These are phyloP conservation scores for Trichogramma evanescens DNA, from an alignment of 2,888 invertebrate genomes.

Conservation along the genomic window DNA sequence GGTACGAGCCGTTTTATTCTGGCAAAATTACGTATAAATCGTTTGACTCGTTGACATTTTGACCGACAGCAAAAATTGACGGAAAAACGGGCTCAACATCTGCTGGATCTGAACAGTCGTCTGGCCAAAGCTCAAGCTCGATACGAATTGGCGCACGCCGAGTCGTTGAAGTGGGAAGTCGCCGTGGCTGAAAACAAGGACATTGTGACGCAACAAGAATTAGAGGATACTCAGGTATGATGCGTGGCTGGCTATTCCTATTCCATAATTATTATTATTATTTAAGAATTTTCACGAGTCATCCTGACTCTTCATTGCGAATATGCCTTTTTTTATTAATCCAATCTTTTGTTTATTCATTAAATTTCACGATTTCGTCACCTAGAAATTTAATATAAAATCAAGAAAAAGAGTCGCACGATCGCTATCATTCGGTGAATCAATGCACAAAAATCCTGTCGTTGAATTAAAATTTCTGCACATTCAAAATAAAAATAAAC, in stretches of 20 bases:
- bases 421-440: too few relatives aligned
- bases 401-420: too few relatives aligned
- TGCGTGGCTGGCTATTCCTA: conserved; percentile 24
- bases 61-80: conserved; percentile 45
- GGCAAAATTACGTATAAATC: not conserved
- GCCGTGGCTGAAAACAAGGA: conserved; percentile 56
- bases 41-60: not conserved
- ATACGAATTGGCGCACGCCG: conserved; percentile 55
- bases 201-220: conserved; percentile 51
- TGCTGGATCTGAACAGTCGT: conserved; percentile 60
- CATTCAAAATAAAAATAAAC: too few relatives aligned
- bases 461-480: too few relatives aligned
- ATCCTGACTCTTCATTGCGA: too few relatives aligned
- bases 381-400: not conserved
- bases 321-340: too few relatives aligned
- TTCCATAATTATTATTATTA: too few relatives aligned
- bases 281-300: too few relatives aligned
- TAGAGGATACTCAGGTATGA: conserved; percentile 53
- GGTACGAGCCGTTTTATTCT: conserved; percentile 24
- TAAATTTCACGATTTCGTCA: not conserved
- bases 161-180: conserved; percentile 58
- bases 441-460: too few relatives aligned
- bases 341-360: not conserved
- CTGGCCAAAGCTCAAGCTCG: conserved; percentile 56
- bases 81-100: conserved; percentile 56